Base-by-base conservation (phyloP, 2,888 invertebrate genomes). In the Metopia argyrocephala region DNA sequence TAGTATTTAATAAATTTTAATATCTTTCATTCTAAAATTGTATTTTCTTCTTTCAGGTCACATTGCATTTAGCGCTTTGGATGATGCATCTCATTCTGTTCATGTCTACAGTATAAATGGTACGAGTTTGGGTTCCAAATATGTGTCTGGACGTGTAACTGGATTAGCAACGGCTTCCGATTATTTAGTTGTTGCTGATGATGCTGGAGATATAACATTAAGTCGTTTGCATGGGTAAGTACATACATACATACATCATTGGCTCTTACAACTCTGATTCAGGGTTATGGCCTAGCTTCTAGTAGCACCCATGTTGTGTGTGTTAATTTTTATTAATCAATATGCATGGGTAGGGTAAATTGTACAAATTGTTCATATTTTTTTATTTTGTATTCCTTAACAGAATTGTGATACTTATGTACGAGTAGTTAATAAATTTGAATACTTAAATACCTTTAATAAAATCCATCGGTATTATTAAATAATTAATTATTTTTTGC, bases 71-170 rank as follows among this genome's bases (percentile, higher is more conserved):
- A 91, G 92, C 78, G 92, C 91, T 28, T 87, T 91, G 83, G 91
- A 91, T 81, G 90, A 92, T 86, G 87, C 89, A 27, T 91, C 91
- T 74, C 91, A 92, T 85, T 92, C 92, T 9, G 91, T 92, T 27
- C 92, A 92, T 84, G 91, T 92, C 12, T 92, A 90, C 78, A 91
- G 91, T 80, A 89, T 92, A 59, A 92, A 92, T 84, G 92, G 92
- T 5, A 88, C 89, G 68, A 91, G 89, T 84, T 86, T 92, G 27
- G 92, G 92, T 27, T 91, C 92, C 31, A 91, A 92, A 84, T 91
- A 91, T 81, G 91, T 92, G 2, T 90, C 91, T 1, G 92, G 91
- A 5, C 88, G 91, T 81, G 92, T 92, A 2, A 92, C 92, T 1
- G 91, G 92, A 12, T 83, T 92, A 61, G 89, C 90, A 56, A 90